phyloP scores from a whole-genome alignment of 2,888 invertebrate genomes.

The Stratiomys singularior region DNA sequence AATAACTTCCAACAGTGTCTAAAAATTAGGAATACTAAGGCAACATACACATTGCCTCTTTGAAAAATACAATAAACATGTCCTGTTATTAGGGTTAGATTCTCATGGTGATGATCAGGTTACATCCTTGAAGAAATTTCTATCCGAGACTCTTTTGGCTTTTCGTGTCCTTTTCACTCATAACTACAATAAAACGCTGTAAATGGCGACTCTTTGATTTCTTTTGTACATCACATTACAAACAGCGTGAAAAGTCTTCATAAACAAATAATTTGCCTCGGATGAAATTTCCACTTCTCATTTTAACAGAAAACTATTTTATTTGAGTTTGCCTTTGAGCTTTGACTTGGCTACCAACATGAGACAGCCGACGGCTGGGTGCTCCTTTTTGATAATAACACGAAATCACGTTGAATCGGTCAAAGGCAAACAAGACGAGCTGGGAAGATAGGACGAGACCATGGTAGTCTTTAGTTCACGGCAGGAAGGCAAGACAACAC shows the following conservation, averaged over 20 bases:
- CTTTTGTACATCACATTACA: not conserved
- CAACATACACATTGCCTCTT: no score
- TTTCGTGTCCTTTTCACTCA: not conserved
- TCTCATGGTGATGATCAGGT: no score
- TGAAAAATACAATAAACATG: no score
- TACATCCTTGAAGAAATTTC: no score
- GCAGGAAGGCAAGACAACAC: no score
- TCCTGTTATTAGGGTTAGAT: no score
- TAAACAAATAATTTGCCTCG: not conserved
- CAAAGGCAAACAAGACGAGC: not conserved
- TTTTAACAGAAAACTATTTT: no score
- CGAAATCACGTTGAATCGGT: not conserved
- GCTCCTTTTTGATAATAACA: not conserved
- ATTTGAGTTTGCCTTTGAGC: not conserved
- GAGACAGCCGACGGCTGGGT: no score
- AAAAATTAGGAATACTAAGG: no score
- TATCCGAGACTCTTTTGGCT: no score
- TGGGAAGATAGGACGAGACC: not conserved
- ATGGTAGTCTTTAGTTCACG: no score
- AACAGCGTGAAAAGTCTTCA: not conserved
- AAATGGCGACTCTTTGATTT: not conserved
- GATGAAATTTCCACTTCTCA: not conserved
- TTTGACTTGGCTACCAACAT: not conserved
- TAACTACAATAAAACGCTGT: not conserved
- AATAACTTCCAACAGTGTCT: no score